These are phyloP conservation scores for Naso thynnoides DNA, from an alignment of 2,797 vertebrate genomes.

Conservation along the genomic window DNA sequence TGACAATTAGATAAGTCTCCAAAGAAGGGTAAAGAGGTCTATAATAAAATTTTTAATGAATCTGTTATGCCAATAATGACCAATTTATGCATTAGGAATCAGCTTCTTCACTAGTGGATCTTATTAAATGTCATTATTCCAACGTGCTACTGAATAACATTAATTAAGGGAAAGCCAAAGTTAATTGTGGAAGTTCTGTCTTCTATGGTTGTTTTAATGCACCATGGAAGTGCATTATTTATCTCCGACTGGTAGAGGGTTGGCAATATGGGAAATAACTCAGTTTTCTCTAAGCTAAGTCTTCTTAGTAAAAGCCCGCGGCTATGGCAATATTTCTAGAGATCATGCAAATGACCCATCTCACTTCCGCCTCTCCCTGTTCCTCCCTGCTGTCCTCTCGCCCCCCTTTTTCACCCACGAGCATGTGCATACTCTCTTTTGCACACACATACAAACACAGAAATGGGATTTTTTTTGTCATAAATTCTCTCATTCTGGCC, in stretches of 20 bases:
- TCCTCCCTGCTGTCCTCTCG: slow-evolving; percentile 31
- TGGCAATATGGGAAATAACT: slow-evolving; percentile 44
- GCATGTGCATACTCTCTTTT: not conserved
- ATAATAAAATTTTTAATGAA: slow-evolving; percentile 46
- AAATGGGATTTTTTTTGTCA: slow-evolving; percentile 4
- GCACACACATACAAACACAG: not conserved
- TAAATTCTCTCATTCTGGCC: slow-evolving; percentile 22
- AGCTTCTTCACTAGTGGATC: slow-evolving; percentile 54
- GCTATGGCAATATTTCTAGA: slow-evolving; percentile 59
- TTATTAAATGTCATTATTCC: slow-evolving; percentile 64
- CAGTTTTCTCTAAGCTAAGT: slow-evolving; percentile 38
- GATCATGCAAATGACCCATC: slow-evolving; percentile 68
- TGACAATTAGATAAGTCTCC: slow-evolving; percentile 22
- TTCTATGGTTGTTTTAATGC: slow-evolving; percentile 51
- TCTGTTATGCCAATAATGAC: slow-evolving; percentile 57
- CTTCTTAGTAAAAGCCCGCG: slow-evolving; percentile 52
- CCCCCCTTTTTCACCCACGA: slow-evolving; percentile 8
- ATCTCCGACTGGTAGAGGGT: slow-evolving; percentile 59
- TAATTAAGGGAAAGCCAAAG: slow-evolving; percentile 63
- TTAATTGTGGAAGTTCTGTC: slow-evolving; percentile 51
- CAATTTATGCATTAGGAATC: slow-evolving; percentile 61
- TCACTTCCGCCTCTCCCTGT: slow-evolving; percentile 38
- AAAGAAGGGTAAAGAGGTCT: slow-evolving; percentile 10
- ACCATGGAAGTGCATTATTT: slow-evolving; percentile 64
- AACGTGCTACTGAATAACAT: slow-evolving; percentile 61